Conservation (phyloP, 2,888 invertebrate genomes). For the Trichogramma evanescens region DNA sequence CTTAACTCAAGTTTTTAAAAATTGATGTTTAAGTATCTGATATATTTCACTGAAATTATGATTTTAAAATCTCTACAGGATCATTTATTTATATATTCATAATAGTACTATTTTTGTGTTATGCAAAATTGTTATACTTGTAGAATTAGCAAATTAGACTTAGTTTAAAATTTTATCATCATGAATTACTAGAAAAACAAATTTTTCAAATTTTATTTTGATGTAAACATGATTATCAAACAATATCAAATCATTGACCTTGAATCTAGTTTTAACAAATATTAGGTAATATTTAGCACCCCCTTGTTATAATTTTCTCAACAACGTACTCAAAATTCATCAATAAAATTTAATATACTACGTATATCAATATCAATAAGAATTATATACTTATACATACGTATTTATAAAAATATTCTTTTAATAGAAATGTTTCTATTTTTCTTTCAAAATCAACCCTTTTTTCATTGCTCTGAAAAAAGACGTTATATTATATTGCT, state of each 20-base stretch:
- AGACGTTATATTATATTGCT: too few relatives aligned
- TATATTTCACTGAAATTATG: slow-evolving; percentile 34
- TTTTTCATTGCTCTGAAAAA: too few relatives aligned
- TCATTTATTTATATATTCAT: slow-evolving; percentile 26
- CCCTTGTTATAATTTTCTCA: too few relatives aligned
- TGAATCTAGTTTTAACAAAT: slow-evolving; percentile 28
- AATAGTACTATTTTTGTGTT: slow-evolving; percentile 25
- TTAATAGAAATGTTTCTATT: too few relatives aligned
- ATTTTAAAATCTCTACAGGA: slow-evolving; percentile 26
- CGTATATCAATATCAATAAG: too few relatives aligned
- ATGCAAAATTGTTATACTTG: slow-evolving; percentile 38
- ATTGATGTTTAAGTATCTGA: slow-evolving; percentile 38
- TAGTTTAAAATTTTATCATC: too few relatives aligned
- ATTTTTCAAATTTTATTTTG: slow-evolving; percentile 1
- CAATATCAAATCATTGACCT: slow-evolving; percentile 17
- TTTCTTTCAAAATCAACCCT: too few relatives aligned
- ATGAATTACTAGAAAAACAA: not conserved
- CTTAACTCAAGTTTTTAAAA: slow-evolving; percentile 33
- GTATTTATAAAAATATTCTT: too few relatives aligned
- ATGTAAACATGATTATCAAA: not conserved
- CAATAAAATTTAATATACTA: too few relatives aligned
- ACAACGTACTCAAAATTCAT: too few relatives aligned
- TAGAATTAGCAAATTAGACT: slow-evolving; percentile 30
- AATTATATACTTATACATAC: too few relatives aligned
- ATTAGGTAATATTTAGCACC: too few relatives aligned